These are phyloP conservation scores for Misgurnus mizolepis DNA, from an alignment of 2,113 vertebrate species.

Conservation along the genomic window DNA sequence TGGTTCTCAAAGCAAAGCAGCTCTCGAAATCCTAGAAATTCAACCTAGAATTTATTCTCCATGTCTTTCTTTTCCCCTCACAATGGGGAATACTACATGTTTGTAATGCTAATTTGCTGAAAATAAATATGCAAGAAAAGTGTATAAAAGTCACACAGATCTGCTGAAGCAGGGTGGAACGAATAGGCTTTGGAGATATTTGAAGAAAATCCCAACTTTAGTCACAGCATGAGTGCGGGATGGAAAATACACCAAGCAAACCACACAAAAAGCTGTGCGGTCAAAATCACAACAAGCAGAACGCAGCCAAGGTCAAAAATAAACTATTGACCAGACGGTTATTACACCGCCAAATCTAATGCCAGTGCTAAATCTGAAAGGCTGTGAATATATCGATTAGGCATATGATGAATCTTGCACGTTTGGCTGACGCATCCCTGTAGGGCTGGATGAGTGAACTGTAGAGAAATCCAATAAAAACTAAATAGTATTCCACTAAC, in stretches of 20 bases:
- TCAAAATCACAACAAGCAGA: conserved; percentile 3
- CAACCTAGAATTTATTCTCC: not conserved
- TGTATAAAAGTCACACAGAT: not conserved
- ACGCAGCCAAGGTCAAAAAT: conserved; percentile 11
- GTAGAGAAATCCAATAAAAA: conserved; percentile 44
- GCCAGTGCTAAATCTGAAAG: conserved; percentile 3
- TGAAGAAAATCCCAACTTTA: conserved; percentile 26
- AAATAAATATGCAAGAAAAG: conserved; percentile 35
- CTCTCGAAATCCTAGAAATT: conserved; percentile 11
- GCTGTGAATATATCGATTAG: conserved; percentile 34
- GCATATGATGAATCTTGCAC: conserved; percentile 16
- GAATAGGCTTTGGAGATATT: conserved; percentile 36
- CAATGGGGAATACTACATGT: conserved; percentile 38
- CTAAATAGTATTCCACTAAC: conserved; percentile 11
- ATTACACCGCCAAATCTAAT: not conserved
- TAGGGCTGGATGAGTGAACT: conserved; percentile 39
- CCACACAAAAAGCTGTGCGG: conserved; percentile 14
- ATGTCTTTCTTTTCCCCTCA: not conserved
- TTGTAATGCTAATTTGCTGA: conserved; percentile 45
- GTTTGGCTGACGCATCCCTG: conserved; percentile 33
- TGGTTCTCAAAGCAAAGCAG: not conserved
- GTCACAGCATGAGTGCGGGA: conserved; percentile 11
- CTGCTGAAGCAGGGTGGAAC: conserved; percentile 9
- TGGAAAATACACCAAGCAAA: conserved; percentile 11
- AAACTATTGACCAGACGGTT: not conserved